Evolutionary conservation across 2,888 invertebrate genomes (phyloP).

Genomic region (Pteria penguin): DNA sequence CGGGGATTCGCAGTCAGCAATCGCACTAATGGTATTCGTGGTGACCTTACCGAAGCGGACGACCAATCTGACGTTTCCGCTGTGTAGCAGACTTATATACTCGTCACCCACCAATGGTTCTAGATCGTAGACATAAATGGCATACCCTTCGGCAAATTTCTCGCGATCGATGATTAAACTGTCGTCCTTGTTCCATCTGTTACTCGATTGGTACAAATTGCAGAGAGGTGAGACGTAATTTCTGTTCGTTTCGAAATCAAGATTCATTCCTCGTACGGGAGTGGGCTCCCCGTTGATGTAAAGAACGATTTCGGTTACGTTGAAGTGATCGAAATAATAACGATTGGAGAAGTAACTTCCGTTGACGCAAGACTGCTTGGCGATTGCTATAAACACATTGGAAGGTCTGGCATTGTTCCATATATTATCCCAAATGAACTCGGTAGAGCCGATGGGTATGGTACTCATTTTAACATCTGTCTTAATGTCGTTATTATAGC

Average conservation of each 20-base stretch:
- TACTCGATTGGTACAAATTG: constrained; percentile 18
- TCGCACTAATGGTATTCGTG: no score
- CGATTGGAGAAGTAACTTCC: constrained; percentile 32
- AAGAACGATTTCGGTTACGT: constrained; percentile 9
- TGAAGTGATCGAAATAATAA: constrained; percentile 29
- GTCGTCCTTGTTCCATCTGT: constrained; percentile 28
- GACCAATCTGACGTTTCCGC: constrained; percentile 26
- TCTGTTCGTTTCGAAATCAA: constrained; percentile 28
- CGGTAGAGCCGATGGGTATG: constrained; percentile 22
- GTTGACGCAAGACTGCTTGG: constrained; percentile 23
- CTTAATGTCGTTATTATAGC: constrained; percentile 14
- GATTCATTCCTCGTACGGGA: constrained; percentile 17
- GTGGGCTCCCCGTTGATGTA: constrained; percentile 33
- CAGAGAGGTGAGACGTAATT: constrained; percentile 14
- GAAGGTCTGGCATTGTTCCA: constrained; percentile 18
- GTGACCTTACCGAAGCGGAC: constrained; percentile 10
- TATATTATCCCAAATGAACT: constrained; percentile 28
- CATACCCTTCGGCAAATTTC: constrained; percentile 22
- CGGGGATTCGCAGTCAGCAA: no score
- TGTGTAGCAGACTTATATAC: constrained; percentile 23
- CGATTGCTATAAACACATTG: constrained; percentile 6
- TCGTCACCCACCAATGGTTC: constrained; percentile 30
- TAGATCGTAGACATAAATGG: constrained; percentile 16
- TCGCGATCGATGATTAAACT: constrained; percentile 4
- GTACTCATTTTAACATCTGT: constrained; percentile 21